These are phyloP conservation scores for Diabrotica balteata DNA, from an alignment of 2,888 invertebrate species.

Conservation along the genomic window DNA sequence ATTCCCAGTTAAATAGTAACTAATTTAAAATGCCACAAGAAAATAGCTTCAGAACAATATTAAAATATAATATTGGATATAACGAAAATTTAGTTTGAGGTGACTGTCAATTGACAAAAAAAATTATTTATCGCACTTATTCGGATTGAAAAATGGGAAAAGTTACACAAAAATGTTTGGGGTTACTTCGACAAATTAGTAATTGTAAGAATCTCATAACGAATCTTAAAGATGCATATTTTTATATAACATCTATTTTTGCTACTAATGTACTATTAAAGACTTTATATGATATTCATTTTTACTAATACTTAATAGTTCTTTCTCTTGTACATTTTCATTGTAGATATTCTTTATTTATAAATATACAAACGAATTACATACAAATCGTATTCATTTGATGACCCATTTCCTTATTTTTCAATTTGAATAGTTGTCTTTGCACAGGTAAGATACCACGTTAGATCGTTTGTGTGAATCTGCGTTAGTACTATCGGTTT, in stretches of 20 bases:
- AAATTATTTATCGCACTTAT: slow-evolving; percentile 4
- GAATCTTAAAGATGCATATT: neutral
- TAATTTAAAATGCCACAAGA: too few species aligned
- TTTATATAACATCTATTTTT: slow-evolving; percentile 21
- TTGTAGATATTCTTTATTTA: slow-evolving; percentile 39
- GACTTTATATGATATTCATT: slow-evolving; percentile 6
- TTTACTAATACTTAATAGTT: slow-evolving; percentile 15
- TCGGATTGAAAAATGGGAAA: slow-evolving; percentile 16
- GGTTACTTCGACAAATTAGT: neutral
- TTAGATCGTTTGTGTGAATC: too few species aligned
- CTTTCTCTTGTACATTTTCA: slow-evolving; percentile 35
- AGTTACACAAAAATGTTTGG: neutral
- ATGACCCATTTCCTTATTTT: slow-evolving; percentile 31
- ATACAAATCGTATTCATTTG: slow-evolving; percentile 39
- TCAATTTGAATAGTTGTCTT: slow-evolving; percentile 12
- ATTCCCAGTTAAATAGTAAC: too few species aligned
- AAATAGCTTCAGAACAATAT: too few species aligned
- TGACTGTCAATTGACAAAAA: neutral
- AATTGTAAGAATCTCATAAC: slow-evolving; percentile 16
- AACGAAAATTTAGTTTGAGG: too few species aligned
- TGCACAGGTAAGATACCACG: neutral
- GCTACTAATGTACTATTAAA: slow-evolving; percentile 18
- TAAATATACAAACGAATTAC: slow-evolving; percentile 41
- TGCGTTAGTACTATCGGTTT: too few species aligned
- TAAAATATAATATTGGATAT: too few species aligned